Conservation (phyloP, 2,797 vertebrate genomes). For the Hirundo rustica region DNA sequence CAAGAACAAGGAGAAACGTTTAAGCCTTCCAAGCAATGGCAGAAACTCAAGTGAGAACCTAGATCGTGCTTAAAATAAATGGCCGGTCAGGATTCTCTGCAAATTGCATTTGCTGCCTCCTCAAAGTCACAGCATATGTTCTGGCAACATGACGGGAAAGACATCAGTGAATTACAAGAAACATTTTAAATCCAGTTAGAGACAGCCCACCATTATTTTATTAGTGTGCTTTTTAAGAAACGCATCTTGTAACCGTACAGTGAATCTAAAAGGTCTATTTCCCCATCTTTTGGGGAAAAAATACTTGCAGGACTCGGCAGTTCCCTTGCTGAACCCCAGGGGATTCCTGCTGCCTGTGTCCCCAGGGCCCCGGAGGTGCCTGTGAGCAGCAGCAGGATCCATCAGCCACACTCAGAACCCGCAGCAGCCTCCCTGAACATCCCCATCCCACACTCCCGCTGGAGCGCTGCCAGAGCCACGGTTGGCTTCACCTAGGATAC, state of each 20-base stretch:
- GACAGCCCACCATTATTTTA: background rate
- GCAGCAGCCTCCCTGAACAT: too few relatives aligned
- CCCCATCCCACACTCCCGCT: too few relatives aligned
- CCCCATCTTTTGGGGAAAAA: background rate
- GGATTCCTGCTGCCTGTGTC: background rate
- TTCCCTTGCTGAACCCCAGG: accelerated
- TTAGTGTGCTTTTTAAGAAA: background rate
- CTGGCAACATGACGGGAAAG: slow-evolving; percentile 11
- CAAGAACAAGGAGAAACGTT: background rate
- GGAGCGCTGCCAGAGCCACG: too few relatives aligned
- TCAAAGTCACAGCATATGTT: background rate
- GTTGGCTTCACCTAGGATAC: background rate
- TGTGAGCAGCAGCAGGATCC: background rate
- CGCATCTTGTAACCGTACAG: background rate
- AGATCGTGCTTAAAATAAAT: background rate
- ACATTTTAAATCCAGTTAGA: background rate
- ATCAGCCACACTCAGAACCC: too few relatives aligned
- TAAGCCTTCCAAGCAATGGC: background rate
- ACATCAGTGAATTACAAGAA: background rate
- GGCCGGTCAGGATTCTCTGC: background rate
- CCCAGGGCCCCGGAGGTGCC: accelerated
- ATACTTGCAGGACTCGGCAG: accelerated
- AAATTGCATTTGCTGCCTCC: slow-evolving; percentile 8
- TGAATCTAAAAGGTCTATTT: background rate
- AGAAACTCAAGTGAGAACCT: background rate